Base-by-base conservation (phyloP, 2,113 vertebrate genomes). In the Boulengeromyrus knoepffleri region DNA sequence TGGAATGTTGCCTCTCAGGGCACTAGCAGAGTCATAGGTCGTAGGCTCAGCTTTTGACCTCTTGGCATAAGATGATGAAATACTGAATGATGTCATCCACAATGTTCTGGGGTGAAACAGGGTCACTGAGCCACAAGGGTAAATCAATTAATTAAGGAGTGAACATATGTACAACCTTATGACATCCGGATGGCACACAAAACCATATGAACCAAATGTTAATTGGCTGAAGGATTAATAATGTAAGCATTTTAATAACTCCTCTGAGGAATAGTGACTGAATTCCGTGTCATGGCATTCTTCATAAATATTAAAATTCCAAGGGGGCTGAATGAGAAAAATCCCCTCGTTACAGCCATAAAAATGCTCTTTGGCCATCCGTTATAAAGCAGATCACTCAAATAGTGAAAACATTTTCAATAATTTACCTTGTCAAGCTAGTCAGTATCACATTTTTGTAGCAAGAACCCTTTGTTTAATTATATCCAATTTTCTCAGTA, bases 61-160 rank as follows among this genome's bases (percentile, higher is more conserved):
- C 80, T 85, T 56, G 80, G 15, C 52, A 15, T 50, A n/a, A 7
- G 52, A 31, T 85, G 80, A 89, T 85, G 80, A 45, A 89, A 58
- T 89, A 39, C 19, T 42, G 13, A 31, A 56, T 89, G 89, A 89
- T 89, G 89, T 89, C 89, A 89, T 36, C 47, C 31, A 58, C 21
- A 15, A 24, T 58, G 52, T 39, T 42, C 70, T 84, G 36, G 31
- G 77, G 36, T 46, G 80, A 56, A 42, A n/a, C 47, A 24, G 80
- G 80, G 17, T 85, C 80, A 89, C 12, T 19, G 24, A 56, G 27
- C 80, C 53, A 17, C 53, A 47, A 24, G 89, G 80, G 70, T 74
- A 52, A 84, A 80, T 24, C 27, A 24, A n/a, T 10, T 10, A 56
- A 84, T 31, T 87, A 87, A 39, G 47, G 53, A 39, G 10, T 52